Conservation (phyloP, 2,797 vertebrate genomes). For the Cephalopachus bancanus region DNA sequence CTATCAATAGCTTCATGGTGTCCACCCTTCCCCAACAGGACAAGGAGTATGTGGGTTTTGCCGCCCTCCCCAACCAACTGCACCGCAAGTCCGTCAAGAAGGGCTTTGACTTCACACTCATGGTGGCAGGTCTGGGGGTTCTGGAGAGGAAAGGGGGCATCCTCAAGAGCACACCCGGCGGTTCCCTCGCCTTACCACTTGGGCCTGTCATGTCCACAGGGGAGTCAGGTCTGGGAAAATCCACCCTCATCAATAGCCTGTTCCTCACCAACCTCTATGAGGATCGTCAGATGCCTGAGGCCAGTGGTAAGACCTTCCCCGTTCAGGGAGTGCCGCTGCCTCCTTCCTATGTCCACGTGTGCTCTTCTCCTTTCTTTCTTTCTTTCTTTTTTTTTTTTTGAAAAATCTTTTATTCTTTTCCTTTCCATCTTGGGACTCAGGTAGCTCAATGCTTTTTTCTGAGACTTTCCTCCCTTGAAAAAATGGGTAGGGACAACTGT, state of each 20-base stretch:
- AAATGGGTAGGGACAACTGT: background rate
- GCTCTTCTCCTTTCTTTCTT: too few species aligned
- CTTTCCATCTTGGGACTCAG: background rate
- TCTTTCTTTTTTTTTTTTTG: too few species aligned
- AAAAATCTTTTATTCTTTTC: background rate
- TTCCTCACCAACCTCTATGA: slow-evolving; percentile 95
- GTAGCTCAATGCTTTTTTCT: slow-evolving; percentile 8
- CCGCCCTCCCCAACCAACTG: slow-evolving; percentile 93
- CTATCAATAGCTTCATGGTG: background rate
- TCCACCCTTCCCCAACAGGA: slow-evolving; percentile 82
- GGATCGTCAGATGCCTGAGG: slow-evolving; percentile 94
- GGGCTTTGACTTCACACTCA: slow-evolving; percentile 94
- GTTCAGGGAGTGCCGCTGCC: background rate
- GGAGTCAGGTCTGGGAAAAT: slow-evolving; percentile 92
- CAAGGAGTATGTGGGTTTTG: slow-evolving; percentile 94
- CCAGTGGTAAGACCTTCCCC: slow-evolving; percentile 90
- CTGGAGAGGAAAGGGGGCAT: background rate
- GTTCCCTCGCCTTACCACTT: background rate
- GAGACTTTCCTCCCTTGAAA: background rate
- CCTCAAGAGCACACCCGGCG: background rate
- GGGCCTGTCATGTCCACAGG: slow-evolving; percentile 71
- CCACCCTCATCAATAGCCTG: slow-evolving; percentile 93
- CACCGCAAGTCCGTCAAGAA: slow-evolving; percentile 94
- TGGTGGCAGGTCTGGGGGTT: slow-evolving; percentile 90
- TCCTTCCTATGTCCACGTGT: background rate